Conservation (phyloP, 2,113 vertebrate genomes). For the Heterotis niloticus region DNA sequence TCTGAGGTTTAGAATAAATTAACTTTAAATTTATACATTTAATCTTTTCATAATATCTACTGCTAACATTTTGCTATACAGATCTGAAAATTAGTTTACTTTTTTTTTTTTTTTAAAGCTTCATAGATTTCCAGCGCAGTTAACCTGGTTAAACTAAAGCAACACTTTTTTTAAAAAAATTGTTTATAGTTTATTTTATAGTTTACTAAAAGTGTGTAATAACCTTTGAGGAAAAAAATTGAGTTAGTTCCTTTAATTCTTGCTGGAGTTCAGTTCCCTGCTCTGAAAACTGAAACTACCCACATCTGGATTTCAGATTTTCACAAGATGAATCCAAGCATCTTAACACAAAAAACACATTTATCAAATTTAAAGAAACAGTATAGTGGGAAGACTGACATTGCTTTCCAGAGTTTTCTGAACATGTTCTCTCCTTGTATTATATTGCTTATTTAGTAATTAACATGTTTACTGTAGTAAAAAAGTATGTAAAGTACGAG, state of each 20-base stretch:
- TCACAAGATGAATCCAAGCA: conserved; percentile 45
- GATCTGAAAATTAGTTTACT: too few species aligned
- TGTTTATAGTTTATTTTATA: too few species aligned
- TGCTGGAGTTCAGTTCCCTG: conserved; percentile 46
- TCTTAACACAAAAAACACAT: conserved; percentile 36
- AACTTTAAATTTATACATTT: too few species aligned
- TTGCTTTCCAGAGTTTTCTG: not conserved
- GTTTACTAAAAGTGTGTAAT: too few species aligned
- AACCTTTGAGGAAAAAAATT: conserved; percentile 22
- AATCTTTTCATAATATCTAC: too few species aligned
- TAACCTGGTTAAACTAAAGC: too few species aligned
- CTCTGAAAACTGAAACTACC: conserved; percentile 43
- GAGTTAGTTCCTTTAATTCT: conserved; percentile 45
- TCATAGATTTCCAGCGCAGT: too few species aligned
- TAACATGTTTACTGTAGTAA: not conserved
- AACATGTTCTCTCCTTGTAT: not conserved
- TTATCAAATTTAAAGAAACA: conserved; percentile 33
- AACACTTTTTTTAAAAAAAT: too few species aligned
- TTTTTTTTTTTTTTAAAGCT: too few species aligned
- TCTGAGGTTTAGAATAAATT: too few species aligned
- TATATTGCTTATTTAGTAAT: not conserved
- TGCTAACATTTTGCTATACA: too few species aligned
- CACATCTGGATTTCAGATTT: conserved; percentile 61
- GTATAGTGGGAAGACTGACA: not conserved
- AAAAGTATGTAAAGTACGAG: not conserved